Base-by-base conservation (phyloP, 2,797 vertebrate genomes). In the Leucoraja ocellata region DNA sequence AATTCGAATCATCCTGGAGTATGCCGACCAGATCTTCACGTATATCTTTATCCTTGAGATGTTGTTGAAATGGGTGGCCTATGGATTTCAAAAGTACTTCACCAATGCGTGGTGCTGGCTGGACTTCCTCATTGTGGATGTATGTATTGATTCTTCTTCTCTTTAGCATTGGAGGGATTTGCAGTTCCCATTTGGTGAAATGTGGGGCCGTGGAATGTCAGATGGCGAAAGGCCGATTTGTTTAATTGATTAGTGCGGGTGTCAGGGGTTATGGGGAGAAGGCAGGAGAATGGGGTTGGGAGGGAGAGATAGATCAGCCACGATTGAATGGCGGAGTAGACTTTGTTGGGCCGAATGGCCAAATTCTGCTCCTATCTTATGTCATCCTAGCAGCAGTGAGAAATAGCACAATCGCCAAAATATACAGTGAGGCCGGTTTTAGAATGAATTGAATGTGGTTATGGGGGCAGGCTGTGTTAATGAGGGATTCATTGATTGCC, bases 31-130 rank as follows among this genome's bases (percentile, higher is more conserved):
- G 4, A 98, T 99, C 94, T 99, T 99, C 96, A 99, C 99, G 16
- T 99, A 99, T 94, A 99, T 99, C 94, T 99, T 99, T 96, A 99
- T 99, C 96, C 96, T 99, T 96, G 99, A 99, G 96, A 99, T 99
- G 99, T 93, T 99, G 96, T 97, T 99, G 28, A 99, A 99, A 94
- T 99, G 98, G 98, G 98, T 98, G 39, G 99, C 99, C 83, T 99
- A 99, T 0, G 99, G 99, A 83, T 99, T 99, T 0, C 98, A 98
- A 95, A 99, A 99, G 95, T 99, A 99, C 96, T 99, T 99, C 97
- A 99, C 98, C 25, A 99, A 99, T 0, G 98, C 98, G 94, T 99
- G 98, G 98, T 99, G 98, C 95, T 99, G 98, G 98, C 95, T 99
- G 94, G 98, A 99, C 97, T 99, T 99, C 98, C 98, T 99, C 96